Conservation (phyloP, 2,113 vertebrate genomes). For the Ancistrus triradiatus region DNA sequence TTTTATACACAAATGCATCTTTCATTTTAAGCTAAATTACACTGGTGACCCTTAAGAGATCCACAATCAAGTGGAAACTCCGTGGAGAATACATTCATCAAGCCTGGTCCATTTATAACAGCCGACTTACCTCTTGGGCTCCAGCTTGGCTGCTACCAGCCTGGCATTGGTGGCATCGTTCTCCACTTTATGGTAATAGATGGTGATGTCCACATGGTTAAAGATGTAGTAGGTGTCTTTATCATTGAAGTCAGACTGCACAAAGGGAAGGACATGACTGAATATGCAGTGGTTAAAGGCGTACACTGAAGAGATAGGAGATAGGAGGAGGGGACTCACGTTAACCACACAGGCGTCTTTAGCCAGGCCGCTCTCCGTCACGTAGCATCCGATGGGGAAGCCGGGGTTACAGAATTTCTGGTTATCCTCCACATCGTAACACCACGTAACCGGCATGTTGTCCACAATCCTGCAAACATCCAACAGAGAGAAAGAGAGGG, state of each 20-base stretch:
- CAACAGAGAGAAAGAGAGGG: not conserved
- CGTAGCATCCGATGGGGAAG: constrained; percentile 88
- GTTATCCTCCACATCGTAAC: constrained; percentile 87
- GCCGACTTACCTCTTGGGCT: constrained; percentile 83
- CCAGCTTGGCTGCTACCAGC: constrained; percentile 90
- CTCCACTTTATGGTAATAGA: constrained; percentile 84
- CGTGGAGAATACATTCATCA: no score
- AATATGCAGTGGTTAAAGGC: not conserved
- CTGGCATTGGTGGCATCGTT: constrained; percentile 76
- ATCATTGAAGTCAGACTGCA: constrained; percentile 82
- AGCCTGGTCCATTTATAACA: no score
- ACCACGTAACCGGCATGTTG: constrained; percentile 96
- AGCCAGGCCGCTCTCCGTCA: constrained; percentile 78
- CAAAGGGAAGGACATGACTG: constrained; percentile 10
- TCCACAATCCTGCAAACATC: constrained; percentile 81
- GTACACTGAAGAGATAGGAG: not conserved
- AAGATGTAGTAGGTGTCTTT: constrained; percentile 91
- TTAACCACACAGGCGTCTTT: constrained; percentile 92
- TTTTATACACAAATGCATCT: no score
- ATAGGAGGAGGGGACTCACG: constrained; percentile 61
- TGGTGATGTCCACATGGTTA: constrained; percentile 91
- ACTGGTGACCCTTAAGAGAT: no score
- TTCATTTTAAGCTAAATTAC: no score
- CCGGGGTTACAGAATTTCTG: constrained; percentile 93
- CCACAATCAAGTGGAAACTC: no score